phyloP scores from a whole-genome alignment of 2,888 invertebrate species.

The Drosophila macrothrix region DNA sequence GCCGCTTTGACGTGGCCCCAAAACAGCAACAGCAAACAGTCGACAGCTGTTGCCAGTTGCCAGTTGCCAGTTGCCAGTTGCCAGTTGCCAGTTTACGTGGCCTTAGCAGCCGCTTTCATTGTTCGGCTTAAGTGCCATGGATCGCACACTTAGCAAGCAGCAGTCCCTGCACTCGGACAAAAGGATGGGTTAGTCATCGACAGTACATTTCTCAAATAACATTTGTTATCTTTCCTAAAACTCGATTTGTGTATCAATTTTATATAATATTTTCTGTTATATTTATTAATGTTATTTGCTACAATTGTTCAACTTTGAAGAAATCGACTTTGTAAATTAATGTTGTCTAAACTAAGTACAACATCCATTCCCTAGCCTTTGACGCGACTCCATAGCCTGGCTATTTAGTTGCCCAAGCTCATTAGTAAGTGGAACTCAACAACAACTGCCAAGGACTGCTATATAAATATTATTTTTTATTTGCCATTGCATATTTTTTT shows the following conservation, averaged over 20 bases:
- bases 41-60: conserved; percentile 43
- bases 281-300: no score
- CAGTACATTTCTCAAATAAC: background rate
- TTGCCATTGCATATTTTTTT: background rate
- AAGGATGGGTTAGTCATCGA: background rate
- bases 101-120: conserved; percentile 67
- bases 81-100: conserved; percentile 45
- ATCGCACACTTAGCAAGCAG: conserved; percentile 40
- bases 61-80: conserved; percentile 27
- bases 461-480: background rate
- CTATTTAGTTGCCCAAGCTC: background rate
- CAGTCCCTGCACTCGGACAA: conserved; percentile 1
- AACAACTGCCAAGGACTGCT: background rate
- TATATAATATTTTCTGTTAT: background rate
- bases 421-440: background rate
- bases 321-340: no score
- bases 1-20: conserved; percentile 54
- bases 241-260: background rate
- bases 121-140: conserved; percentile 70
- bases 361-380: background rate
- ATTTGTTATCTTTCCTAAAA: background rate
- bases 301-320: no score
- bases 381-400: background rate
- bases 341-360: background rate
- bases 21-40: conserved; percentile 17